phyloP scores from a whole-genome alignment of 2,797 vertebrate species.

The Hemitrygon akajei region DNA sequence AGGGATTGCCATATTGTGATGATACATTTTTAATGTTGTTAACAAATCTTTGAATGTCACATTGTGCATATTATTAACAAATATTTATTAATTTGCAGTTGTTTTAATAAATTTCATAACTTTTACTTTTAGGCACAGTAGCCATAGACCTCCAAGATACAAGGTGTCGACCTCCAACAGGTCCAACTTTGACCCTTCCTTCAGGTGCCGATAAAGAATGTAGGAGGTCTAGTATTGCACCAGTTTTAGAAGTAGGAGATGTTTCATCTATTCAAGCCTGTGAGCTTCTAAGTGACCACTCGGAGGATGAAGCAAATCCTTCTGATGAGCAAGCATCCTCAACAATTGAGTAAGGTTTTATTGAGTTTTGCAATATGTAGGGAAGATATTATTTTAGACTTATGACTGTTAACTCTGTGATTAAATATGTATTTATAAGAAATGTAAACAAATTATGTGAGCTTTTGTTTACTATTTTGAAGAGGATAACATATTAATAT shows the following conservation, averaged over 20 bases:
- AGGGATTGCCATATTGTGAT: background rate
- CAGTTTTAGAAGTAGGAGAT: slow-evolving; percentile 78
- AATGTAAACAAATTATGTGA: background rate
- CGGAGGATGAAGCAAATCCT: slow-evolving; percentile 71
- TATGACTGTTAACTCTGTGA: background rate
- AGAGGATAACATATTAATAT: background rate
- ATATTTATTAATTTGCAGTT: background rate
- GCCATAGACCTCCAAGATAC: slow-evolving; percentile 69
- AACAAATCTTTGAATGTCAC: background rate
- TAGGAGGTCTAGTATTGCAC: slow-evolving; percentile 72
- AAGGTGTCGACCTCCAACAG: slow-evolving; percentile 52
- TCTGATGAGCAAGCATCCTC: slow-evolving; percentile 65
- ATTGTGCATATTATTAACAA: background rate
- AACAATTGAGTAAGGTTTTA: slow-evolving; percentile 58
- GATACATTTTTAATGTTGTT: background rate
- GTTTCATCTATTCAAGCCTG: slow-evolving; percentile 69
- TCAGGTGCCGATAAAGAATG: slow-evolving; percentile 59
- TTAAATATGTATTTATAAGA: background rate
- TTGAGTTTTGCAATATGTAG: background rate
- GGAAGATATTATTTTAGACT: background rate
- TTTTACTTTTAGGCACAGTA: slow-evolving; percentile 56
- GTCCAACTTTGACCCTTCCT: slow-evolving; percentile 60
- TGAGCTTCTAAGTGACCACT: slow-evolving; percentile 76
- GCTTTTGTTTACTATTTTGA: background rate
- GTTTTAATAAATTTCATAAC: slow-evolving; percentile 1